Conservation (phyloP, 1,140 invertebrate genomes). For the Myzus persicae region DNA sequence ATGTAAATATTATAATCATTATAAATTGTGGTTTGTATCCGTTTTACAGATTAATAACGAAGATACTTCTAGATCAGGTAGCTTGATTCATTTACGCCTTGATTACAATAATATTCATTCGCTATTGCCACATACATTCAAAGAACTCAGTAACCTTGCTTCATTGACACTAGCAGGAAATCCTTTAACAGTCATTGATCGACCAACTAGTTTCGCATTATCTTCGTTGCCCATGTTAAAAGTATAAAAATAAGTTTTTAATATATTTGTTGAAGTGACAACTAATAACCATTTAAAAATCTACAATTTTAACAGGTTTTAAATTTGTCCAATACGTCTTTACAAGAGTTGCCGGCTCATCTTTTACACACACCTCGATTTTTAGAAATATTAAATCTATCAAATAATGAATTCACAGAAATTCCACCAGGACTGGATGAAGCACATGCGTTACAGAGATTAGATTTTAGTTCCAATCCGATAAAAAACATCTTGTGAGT, state of each 20-base stretch:
- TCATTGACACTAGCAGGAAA: slow-evolving; percentile 74
- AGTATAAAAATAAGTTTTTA: slow-evolving; percentile 64
- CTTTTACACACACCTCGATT: slow-evolving; percentile 73
- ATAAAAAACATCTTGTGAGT: slow-evolving; percentile 67
- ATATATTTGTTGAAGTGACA: background rate
- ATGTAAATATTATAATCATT: background rate
- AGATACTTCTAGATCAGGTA: background rate
- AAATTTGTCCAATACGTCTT: slow-evolving; percentile 73
- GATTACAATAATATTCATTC: slow-evolving; percentile 73
- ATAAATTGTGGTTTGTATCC: background rate
- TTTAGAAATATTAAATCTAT: slow-evolving; percentile 73
- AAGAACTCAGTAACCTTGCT: slow-evolving; percentile 73
- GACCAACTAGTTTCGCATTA: slow-evolving; percentile 71
- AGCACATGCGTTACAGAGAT: slow-evolving; percentile 68
- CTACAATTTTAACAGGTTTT: slow-evolving; percentile 67
- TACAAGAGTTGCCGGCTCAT: slow-evolving; percentile 70
- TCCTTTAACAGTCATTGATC: slow-evolving; percentile 71
- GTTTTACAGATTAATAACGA: background rate
- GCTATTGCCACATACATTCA: slow-evolving; percentile 75
- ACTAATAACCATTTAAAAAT: background rate
- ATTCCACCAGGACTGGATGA: slow-evolving; percentile 71
- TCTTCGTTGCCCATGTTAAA: slow-evolving; percentile 72
- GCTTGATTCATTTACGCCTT: slow-evolving; percentile 70
- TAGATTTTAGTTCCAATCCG: slow-evolving; percentile 76
- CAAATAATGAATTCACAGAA: slow-evolving; percentile 72